These are phyloP conservation scores for Pseudochaenichthys georgianus DNA, from an alignment of 2,797 vertebrate genomes.

Conservation along the genomic window DNA sequence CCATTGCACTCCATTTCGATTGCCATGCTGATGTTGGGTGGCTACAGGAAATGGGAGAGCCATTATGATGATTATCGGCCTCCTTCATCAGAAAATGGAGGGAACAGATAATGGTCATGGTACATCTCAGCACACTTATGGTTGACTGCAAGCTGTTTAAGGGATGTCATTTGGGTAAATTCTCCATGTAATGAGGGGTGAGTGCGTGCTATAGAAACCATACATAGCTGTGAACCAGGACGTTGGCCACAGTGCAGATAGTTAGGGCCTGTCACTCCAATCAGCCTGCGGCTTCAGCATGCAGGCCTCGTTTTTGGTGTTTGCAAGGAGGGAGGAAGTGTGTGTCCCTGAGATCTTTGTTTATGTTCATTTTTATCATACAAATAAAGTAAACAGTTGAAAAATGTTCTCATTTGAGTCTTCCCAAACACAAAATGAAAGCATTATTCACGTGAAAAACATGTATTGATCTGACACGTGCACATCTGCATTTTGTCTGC, in stretches of 20 bases:
- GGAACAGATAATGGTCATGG: constrained; percentile 27
- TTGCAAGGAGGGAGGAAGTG: constrained; percentile 21
- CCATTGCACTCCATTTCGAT: constrained; percentile 26
- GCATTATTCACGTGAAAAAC: constrained; percentile 47
- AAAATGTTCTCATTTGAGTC: constrained; percentile 50
- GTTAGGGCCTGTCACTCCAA: constrained; percentile 70
- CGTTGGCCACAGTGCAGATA: constrained; percentile 44
- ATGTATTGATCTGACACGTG: constrained; percentile 61
- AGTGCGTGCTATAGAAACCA: constrained; percentile 59
- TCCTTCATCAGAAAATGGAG: constrained; percentile 30
- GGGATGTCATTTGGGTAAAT: constrained; percentile 60
- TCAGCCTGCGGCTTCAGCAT: constrained; percentile 61
- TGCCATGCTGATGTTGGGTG: constrained; percentile 19
- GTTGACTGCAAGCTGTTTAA: constrained; percentile 52
- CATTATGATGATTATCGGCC: constrained; percentile 35
- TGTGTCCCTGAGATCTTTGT: background rate
- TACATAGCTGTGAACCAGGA: constrained; percentile 54
- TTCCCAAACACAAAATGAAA: constrained; percentile 53
- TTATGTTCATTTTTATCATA: constrained; percentile 25
- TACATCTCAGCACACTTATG: constrained; percentile 52
- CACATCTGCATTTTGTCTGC: constrained; percentile 64
- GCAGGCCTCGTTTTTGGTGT: constrained; percentile 14
- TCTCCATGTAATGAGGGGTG: constrained; percentile 64
- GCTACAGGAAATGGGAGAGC: constrained; percentile 10
- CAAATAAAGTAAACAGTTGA: constrained; percentile 48